Evolutionary conservation across 2,797 vertebrate species (phyloP), one percentile per base, ranked within the genome.

Genomic region (Chrosomus eos): DNA sequence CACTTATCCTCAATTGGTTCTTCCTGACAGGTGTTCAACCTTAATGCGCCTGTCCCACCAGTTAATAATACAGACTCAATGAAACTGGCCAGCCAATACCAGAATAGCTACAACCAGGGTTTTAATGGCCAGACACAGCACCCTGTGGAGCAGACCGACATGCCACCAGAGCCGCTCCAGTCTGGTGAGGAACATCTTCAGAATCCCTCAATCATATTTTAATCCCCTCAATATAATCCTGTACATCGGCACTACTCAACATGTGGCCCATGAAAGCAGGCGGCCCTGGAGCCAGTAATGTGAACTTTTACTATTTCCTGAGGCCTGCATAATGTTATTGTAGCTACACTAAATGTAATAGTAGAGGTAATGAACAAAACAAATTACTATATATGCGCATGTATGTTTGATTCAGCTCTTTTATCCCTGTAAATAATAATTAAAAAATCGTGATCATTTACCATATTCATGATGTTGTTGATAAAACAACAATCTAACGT

Each of bases 11-110:
- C 45, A 9, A 53, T 84, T 3, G 43, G 19, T 74, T 84, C 85
- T 45, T 51, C 71, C 79, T 81, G 71, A 77, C 79, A 99, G 98
- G 98, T 99, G 89, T 99, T 99, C 94, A 99, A 99, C 93, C 97
- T 99, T 95, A 99, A 99, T 91, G 98, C 98, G 67, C 98, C 98
- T 28, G 96, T 99, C 92, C 98, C 98, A 86, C 98, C 97, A 92
- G 96, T 96, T 89, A 98, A 95, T 94, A 97, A 99, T 92, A 93
- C 97, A 7, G 98, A 99, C 92, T 94, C 96, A 80, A 93, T 98
- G 93, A 97, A 96, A 93, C 97, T 96, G 89, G 92, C 92, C 92
- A 97, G 88, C 93, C 98, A 98, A 88, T 99, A 98, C 94, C 97
- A 97, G 92, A 94, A 96, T 93, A 96, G 95, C 94, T 99, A 98